Base-by-base conservation (phyloP, 2,888 invertebrate genomes). In the Hydriomena furcata region DNA sequence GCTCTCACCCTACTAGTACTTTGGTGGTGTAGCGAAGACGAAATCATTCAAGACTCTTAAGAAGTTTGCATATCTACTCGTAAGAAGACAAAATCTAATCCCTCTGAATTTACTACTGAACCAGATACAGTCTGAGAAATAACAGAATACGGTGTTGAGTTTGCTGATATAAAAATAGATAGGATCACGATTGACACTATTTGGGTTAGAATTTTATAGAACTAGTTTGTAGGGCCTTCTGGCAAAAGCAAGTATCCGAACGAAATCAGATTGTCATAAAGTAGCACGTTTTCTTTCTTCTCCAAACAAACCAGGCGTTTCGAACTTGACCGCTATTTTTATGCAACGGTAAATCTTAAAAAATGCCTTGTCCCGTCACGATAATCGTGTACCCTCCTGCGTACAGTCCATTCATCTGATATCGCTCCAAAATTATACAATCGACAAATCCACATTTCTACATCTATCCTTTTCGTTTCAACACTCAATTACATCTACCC, bases 391-490 rank as follows among this genome's bases (percentile, higher is more conserved):
- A 41, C 42, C n/a, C n/a, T n/a, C n/a, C 45, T 49, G 48, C 51
- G 57, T 56, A 61, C 31, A 48, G 52, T 50, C 59, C 58, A 59
- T 61, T 59, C 58, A 61, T 61, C 57, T 53, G 55, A 55, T 58
- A 58, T 34, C 44, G 43, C 41, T 49, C 43, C 48, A 35, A 58
- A 61, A 61, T 51, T 53, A 58, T 57, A 53, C 46, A 44, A 51
- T 43, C 44, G 43, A 48, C 53, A 46, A 53, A 40, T 38, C 24
- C 38, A 45, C 45, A 34, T 52, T 48, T 44, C 36, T 25, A 30
- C 38, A 5, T 4, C 46, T 35, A 21, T 55, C 50, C 35, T 40
- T 20, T 12, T 51, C 43, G 8, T 17, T 17, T 43, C 8, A 5
- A 10, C 10, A 25, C 24, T 8, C 58, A 64, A 63, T 66, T 64